Evolutionary conservation across 2,797 vertebrate species (phyloP).

Genomic region (Hippoglossus hippoglossus): DNA sequence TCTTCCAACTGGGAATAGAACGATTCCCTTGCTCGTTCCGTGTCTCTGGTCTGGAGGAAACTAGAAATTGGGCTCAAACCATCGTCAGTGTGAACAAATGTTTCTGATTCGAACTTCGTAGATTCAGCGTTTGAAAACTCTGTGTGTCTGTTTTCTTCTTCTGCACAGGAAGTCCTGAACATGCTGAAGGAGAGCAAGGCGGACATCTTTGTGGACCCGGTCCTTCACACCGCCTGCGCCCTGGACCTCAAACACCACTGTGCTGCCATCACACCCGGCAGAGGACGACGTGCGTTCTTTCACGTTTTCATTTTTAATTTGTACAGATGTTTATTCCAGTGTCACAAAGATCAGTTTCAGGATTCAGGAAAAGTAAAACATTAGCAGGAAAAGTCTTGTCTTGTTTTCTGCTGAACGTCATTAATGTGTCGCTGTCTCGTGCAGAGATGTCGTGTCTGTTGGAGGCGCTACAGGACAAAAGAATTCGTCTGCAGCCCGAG

Average conservation of each 20-base stretch:
- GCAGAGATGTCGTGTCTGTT: slow-evolving; percentile 98
- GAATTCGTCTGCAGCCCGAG: slow-evolving; percentile 94
- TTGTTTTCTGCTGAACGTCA: no score
- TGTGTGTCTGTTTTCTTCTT: neutral
- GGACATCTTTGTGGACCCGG: slow-evolving; percentile 97
- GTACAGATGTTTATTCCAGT: neutral
- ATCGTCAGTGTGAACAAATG: no score
- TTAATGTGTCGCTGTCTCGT: neutral
- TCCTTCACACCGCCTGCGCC: slow-evolving; percentile 97
- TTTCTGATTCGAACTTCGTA: no score
- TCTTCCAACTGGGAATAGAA: no score
- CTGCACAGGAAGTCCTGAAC: slow-evolving; percentile 92
- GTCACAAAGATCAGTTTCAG: neutral
- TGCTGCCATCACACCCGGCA: slow-evolving; percentile 92
- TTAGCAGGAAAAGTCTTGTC: no score
- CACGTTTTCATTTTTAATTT: neutral
- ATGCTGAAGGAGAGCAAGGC: slow-evolving; percentile 98
- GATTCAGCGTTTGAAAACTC: neutral
- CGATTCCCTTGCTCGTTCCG: no score
- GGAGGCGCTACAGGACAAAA: slow-evolving; percentile 95
- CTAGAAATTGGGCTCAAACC: no score
- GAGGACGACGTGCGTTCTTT: slow-evolving; percentile 91
- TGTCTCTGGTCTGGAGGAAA: no score
- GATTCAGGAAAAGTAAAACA: no score
- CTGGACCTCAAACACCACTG: slow-evolving; percentile 98